Evolutionary conservation across 2,113 vertebrate species (phyloP), one percentile per base, ranked within the genome.

Genomic region (Anoplopoma fimbria): DNA sequence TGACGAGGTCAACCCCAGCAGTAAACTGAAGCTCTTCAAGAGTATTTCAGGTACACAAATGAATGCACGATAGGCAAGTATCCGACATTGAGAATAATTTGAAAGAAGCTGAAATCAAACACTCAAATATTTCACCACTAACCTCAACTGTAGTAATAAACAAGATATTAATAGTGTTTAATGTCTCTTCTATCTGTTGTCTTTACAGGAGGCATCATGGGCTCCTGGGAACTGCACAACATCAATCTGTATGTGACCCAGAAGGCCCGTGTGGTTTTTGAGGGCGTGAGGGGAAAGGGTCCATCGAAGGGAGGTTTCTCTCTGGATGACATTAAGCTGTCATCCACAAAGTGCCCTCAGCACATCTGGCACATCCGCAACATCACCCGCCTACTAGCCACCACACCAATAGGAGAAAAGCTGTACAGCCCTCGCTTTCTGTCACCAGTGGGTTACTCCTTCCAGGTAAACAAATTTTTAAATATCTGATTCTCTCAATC

Each of bases 321-420:
- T 27, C 85, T 97, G 60, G 97, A 98, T 1, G 97, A 99, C 83
- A 96, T 99, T 70, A 99, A 97, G 87, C 94, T 98, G 49, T 97
- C 97, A 0, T 96, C 97, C 91, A 95, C 95, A 6, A 86, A 81
- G 45, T 98, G 97, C 81, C 97, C 97, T 51, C 95, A 97, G 53
- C 95, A 97, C 0, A 1, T 94, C 76, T 98, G 97, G 97, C 95
- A 93, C 13, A 96, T 98, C 84, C 95, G 80, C 65, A 94, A 97
- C 92, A 97, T 98, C 83, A 93, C 85, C 1, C 1, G 85, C 4
- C 91, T 96, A 71, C 88, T 97, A 77, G 57, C 93, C 58, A 90
- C 92, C 21, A 93, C 78, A 1, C 85, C 82, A 55, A 67, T 51
- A 34, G 95, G 94, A 10, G 0, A 0, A 17, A 69, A 0, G 75